phyloP scores from a whole-genome alignment of 2,797 vertebrate species.

The Stomatorhinus walkeri region DNA sequence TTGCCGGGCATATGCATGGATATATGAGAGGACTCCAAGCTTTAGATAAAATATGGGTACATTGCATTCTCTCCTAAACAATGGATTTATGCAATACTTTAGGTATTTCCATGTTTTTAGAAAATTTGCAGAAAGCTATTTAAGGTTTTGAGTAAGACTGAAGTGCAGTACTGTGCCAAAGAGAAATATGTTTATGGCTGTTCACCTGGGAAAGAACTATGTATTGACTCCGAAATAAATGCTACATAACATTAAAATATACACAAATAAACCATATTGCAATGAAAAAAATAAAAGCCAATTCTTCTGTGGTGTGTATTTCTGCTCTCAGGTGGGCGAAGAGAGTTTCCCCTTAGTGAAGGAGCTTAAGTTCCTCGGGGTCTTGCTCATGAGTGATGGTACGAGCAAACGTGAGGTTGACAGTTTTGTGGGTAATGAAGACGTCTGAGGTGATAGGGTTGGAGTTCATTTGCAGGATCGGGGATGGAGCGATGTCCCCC shows the following conservation, averaged over 20 bases:
- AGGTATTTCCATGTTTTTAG: not conserved
- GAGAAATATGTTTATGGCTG: not conserved
- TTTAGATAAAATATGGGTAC: not conserved
- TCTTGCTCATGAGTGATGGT: not conserved
- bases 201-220: not conserved
- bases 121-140: not conserved
- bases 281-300: not conserved
- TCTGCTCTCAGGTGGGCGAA: not conserved
- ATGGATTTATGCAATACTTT: not conserved
- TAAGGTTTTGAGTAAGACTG: not conserved
- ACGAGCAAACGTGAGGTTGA: not conserved
- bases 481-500: not conserved
- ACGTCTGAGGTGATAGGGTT: not conserved
- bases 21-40: not conserved
- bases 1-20: not conserved
- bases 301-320: not conserved
- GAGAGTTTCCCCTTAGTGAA: not conserved
- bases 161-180: not conserved
- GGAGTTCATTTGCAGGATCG: not conserved
- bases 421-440: not conserved
- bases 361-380: not conserved
- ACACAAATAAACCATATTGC: not conserved
- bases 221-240: not conserved
- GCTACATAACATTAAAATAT: not conserved
- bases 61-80: not conserved